Evolutionary conservation across 2,888 invertebrate species (phyloP), one percentile per base, ranked within the genome.

Genomic region (Galeruca laticollis): DNA sequence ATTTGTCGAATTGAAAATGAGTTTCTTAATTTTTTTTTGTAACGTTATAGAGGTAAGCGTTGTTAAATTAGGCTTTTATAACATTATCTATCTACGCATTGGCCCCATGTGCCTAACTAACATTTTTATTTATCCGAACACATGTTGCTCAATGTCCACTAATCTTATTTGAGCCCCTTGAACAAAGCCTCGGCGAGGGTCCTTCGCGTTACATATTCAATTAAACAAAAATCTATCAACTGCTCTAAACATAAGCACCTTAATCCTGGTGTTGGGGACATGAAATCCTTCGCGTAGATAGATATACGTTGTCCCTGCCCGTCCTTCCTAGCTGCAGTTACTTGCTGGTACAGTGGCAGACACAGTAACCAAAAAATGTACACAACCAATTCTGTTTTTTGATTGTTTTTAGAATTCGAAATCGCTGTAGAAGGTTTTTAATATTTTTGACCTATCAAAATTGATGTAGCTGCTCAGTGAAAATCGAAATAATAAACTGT

Each of bases 141-240:
- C 85, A 85, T 85, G 85, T 85, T 84, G 84, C 84, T 82, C 82
- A 75, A 78, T 81, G 81, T 82, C 82, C 82, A 79, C 80, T 84
- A 84, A 84, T 82, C 84, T 81, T 77, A 78, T 73, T 83, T 84
- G 82, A 84, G 80, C 83, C 78, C 78, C 79, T 68, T 71, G 68
- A 80, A 80, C 82, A 83, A 82, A 83, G 81, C 82, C 82, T 83
- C 80, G 77, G 80, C 79, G 72, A 78, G 75, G 74, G 80, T 77
- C 77, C 79, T 47, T 43, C 79, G 80, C 87, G 88, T 89, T 90
- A 89, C 89, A 89, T 90, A 90, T 91, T 91, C 90, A 90, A 91
- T 90, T 90, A 90, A 89, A 89, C 90, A 89, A 90, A 88, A 89
- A 89, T 88, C 87, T 88, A 88, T 89, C 87, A 86, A 86, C 85